A percentile compares a stretch with the other conserved stretches of the same genome.
phyloP scores from a whole-genome alignment of 30 jellyfish, hydroid and myxozoan species.

The Hydra vulgaris region DNA sequence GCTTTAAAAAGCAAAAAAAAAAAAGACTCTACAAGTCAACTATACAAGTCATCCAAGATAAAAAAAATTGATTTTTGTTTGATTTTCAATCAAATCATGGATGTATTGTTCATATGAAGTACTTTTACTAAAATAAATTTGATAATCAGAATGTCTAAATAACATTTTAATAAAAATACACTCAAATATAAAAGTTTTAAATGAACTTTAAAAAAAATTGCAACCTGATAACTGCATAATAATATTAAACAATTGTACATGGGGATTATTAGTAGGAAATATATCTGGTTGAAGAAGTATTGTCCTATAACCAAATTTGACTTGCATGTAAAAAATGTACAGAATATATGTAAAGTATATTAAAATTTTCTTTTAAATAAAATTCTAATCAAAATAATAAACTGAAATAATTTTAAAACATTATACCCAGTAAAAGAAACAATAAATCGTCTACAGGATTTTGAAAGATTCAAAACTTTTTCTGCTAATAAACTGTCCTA shows the following conservation, averaged over 20 bases:
- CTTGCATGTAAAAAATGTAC: no score
- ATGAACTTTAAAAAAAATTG: not conserved
- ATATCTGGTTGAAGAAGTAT: conserved; percentile 88
- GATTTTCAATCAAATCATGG: no score
- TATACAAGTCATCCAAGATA: no score
- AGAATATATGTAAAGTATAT: not conserved
- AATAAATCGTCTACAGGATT: conserved; percentile 37
- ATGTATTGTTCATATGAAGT: no score
- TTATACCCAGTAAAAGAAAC: conserved; percentile 72
- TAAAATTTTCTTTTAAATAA: no score
- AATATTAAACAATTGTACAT: conserved; percentile 63
- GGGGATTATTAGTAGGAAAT: conserved; percentile 73
- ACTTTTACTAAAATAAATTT: no score
- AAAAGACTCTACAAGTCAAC: no score
- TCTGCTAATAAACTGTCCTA: conserved; percentile 44
- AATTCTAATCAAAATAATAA: no score
- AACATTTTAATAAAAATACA: not conserved
- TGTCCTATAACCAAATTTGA: conserved; percentile 69
- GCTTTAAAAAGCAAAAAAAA: no score
- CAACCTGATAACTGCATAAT: not conserved
- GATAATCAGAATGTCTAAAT: no score
- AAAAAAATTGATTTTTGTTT: no score
- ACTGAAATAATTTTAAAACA: not conserved
- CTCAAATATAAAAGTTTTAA: not conserved
- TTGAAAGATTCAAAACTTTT: conserved; percentile 18